Conservation (phyloP, 2,797 vertebrate genomes). For the Masticophis lateralis region DNA sequence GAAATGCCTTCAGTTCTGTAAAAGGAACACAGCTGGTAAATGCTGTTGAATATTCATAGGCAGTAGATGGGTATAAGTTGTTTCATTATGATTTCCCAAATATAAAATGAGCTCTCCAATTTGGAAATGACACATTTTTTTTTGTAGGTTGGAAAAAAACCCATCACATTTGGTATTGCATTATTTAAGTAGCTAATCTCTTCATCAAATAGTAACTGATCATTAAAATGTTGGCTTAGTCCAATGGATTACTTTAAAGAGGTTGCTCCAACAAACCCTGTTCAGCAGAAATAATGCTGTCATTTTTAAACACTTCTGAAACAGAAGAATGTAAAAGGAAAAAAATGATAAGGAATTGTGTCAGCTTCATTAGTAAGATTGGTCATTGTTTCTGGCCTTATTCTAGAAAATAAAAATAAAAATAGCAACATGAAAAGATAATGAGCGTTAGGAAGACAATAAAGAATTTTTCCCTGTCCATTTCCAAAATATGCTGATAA, state of each 20-base stretch:
- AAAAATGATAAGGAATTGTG: neutral
- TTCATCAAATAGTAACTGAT: constrained; percentile 45
- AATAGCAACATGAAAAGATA: neutral
- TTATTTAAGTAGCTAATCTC: constrained; percentile 37
- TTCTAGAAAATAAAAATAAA: neutral
- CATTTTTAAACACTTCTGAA: neutral
- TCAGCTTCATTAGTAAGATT: neutral
- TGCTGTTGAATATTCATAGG: constrained; percentile 42
- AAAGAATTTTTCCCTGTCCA: neutral
- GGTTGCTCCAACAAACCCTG: constrained; percentile 23
- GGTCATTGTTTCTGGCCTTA: neutral
- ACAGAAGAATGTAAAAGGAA: neutral
- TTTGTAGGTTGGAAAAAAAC: constrained; percentile 53
- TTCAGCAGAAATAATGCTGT: neutral
- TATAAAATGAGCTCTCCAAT: constrained; percentile 46
- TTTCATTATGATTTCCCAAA: constrained; percentile 28
- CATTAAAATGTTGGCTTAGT: constrained; percentile 23
- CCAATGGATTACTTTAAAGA: constrained; percentile 27
- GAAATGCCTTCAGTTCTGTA: constrained; percentile 44
- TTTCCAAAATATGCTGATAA: neutral
- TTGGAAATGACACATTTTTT: constrained; percentile 46
- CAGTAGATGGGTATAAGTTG: neutral
- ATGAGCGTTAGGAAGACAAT: neutral
- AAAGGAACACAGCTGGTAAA: constrained; percentile 30
- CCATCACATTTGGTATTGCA: neutral